Evolutionary conservation across 2,113 vertebrate species (phyloP).

Genomic region (Podiceps cristatus): DNA sequence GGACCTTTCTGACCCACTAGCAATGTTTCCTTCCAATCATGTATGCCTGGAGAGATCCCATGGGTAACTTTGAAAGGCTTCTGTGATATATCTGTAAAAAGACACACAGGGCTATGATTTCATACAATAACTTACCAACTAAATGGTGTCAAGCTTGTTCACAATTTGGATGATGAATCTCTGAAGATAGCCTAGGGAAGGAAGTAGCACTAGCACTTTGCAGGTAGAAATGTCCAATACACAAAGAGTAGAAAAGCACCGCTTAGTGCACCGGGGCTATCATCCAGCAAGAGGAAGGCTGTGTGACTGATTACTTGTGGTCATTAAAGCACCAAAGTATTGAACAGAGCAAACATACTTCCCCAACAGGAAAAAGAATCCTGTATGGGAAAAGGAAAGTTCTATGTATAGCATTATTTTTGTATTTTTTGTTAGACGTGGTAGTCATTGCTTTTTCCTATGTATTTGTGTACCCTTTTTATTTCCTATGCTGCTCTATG

Average conservation of each 20-base stretch:
- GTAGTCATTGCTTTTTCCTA: neutral
- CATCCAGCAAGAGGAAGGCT: neutral
- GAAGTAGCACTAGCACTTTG: neutral
- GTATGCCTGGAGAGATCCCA: neutral
- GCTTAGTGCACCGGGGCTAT: neutral
- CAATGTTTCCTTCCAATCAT: neutral
- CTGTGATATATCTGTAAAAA: neutral
- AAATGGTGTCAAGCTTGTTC: neutral
- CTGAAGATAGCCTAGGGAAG: neutral
- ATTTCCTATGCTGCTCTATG: neutral
- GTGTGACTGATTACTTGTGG: neutral
- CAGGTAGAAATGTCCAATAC: neutral
- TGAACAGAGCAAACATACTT: neutral
- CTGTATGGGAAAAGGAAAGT: neutral
- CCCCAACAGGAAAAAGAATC: neutral
- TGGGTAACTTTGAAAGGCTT: neutral
- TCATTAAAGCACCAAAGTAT: neutral
- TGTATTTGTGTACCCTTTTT: neutral
- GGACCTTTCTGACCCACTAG: neutral
- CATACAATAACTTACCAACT: neutral
- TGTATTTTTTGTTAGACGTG: neutral
- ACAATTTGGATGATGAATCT: neutral
- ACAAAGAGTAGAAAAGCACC: neutral
- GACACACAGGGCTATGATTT: neutral
- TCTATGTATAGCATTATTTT: neutral